These are phyloP conservation scores for Conops quadrifasciatus DNA, from an alignment of 2,888 invertebrate species.

Conservation along the genomic window DNA sequence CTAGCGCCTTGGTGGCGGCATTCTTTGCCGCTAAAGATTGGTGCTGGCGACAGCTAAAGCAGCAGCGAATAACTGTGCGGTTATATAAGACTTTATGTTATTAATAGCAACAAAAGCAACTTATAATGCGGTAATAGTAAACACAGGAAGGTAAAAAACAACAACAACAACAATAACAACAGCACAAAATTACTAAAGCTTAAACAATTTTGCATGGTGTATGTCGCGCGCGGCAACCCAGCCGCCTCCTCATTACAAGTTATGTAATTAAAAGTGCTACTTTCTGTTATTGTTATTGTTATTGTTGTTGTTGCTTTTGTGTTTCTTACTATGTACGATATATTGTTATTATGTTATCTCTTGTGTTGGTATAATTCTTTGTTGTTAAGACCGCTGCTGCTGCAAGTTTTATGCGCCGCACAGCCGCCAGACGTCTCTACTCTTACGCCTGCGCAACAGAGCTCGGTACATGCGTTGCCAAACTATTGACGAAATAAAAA, in stretches of 20 bases:
- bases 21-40: constrained; percentile 31
- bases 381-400: background rate
- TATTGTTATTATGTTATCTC: background rate
- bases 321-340: background rate
- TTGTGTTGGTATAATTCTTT: background rate
- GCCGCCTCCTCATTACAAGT: constrained; percentile 34
- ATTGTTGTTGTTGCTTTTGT: constrained; percentile 6
- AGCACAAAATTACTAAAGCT: constrained; percentile 18
- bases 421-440: too few species aligned
- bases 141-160: constrained; percentile 4
- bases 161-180: constrained; percentile 26
- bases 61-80: constrained; percentile 3
- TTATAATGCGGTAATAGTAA: too few species aligned
- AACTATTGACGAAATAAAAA: constrained; percentile 24
- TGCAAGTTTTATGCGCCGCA: too few species aligned
- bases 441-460: constrained; percentile 19
- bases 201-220: background rate
- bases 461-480: background rate
- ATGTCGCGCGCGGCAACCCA: constrained; percentile 6
- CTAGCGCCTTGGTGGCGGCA: constrained; percentile 47
- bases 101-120: constrained; percentile 22
- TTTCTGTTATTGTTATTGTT: constrained; percentile 13
- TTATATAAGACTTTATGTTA: background rate
- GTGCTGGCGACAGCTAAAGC: constrained; percentile 31
- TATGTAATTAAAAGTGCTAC: constrained; percentile 40